Evolutionary conservation across 2,113 vertebrate genomes (phyloP), one percentile per base, ranked within the genome.

Genomic region (Aldabrachelys gigantea): DNA sequence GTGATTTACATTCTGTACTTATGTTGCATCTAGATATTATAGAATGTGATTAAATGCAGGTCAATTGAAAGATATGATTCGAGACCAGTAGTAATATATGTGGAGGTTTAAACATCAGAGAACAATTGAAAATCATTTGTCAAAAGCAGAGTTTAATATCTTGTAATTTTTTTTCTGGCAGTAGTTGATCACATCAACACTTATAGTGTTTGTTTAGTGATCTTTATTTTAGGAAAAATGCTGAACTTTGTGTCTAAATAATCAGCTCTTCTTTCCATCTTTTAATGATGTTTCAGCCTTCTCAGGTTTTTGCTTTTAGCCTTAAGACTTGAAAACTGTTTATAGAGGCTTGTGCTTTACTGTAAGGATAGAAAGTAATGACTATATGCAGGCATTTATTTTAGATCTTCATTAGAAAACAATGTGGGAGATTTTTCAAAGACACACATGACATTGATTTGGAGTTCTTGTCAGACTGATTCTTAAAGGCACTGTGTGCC

Each of bases 61-160:
- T 59, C 41, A 82, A 29, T 13, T 92, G 35, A 17, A 90, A 92
- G 89, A n/a, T 69, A 31, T n/a, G 65, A 69, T 69, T n/a, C 65
- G 14, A n/a, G 35, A n/a, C 17, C 17, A 69, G 16, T n/a, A n/a
- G 9, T n/a, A n/a, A 21, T 21, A 69, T n/a, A 69, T 21, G 31
- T 65, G 35, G 35, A 69, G 35, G n/a, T 69, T 69, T 69, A n/a
- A 65, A 69, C 35, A 69, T 69, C 35, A n/a, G 22, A 76, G 41
- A 76, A 76, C 38, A 38, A 41, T 41, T 76, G 72, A 76, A 76
- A 44, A 76, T 19, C 38, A 41, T 76, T 41, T 41, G 38, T 44
- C 22, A 41, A 76, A 38, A 38, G n/a, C 72, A 44, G 21, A 41
- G 72, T 76, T 41, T 38, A 41, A n/a, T 22, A 19, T 41, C 21